Conservation (phyloP, 2,797 vertebrate genomes). For the Leontocebus nigricollis region DNA sequence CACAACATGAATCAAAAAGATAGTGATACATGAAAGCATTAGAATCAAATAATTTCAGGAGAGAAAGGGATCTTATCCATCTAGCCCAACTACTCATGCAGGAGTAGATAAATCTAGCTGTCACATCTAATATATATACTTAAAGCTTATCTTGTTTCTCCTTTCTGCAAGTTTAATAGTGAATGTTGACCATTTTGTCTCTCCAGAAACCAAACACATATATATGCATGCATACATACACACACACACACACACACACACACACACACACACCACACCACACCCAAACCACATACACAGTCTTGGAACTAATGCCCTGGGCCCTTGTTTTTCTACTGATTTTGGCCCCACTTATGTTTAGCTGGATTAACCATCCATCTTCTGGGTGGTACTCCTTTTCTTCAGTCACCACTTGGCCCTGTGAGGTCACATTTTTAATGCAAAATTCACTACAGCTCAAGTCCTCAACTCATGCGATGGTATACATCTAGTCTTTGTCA, state of each 20-base stretch:
- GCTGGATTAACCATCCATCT: background rate
- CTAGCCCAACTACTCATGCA: background rate
- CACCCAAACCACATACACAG: background rate
- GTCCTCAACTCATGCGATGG: background rate
- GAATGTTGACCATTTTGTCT: background rate
- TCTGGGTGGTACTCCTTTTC: background rate
- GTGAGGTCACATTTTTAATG: background rate
- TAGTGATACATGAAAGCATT: background rate
- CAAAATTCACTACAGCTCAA: background rate
- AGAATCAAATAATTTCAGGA: slow-evolving; percentile 31
- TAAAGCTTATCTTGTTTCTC: slow-evolving; percentile 4
- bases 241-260: too few relatives aligned
- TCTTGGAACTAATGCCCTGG: background rate
- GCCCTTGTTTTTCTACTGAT: background rate
- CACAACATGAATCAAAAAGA: slow-evolving; percentile 17
- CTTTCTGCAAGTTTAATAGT: background rate
- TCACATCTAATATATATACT: background rate
- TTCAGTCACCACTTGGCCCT: background rate
- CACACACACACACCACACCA: too few relatives aligned
- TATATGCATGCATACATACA: background rate
- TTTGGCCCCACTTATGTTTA: background rate
- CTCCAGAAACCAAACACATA: background rate
- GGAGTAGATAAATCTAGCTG: background rate
- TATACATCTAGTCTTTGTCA: background rate
- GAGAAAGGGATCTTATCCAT: background rate